Evolutionary conservation across 2,797 vertebrate genomes (phyloP).

Genomic region (Pseudomugil gertrudae): DNA sequence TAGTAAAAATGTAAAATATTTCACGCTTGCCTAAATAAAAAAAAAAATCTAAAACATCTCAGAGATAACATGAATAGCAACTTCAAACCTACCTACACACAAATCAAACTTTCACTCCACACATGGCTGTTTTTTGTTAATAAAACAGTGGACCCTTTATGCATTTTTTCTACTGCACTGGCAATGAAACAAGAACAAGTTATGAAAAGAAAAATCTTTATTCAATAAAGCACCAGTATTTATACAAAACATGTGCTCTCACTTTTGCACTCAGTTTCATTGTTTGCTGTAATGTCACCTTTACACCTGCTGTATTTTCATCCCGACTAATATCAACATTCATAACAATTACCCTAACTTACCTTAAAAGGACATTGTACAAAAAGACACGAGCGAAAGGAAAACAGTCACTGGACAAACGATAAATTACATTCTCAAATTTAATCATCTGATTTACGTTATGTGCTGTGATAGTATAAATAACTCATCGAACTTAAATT

Average conservation of each 20-base stretch:
- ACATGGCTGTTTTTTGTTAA: too few relatives aligned
- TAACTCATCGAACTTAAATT: constrained; percentile 84
- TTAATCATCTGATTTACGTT: constrained; percentile 74
- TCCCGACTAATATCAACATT: constrained; percentile 45
- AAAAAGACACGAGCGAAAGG: constrained; percentile 61
- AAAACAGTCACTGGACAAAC: constrained; percentile 66
- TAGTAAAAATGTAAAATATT: too few relatives aligned
- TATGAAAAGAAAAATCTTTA: constrained; percentile 76
- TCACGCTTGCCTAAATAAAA: too few relatives aligned
- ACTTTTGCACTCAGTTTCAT: constrained; percentile 36
- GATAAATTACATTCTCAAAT: constrained; percentile 84
- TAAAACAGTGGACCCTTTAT: too few relatives aligned
- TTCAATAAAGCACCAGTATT: constrained; percentile 71
- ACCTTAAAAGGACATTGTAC: constrained; percentile 45
- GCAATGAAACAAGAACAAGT: constrained; percentile 18
- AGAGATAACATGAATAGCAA: too few relatives aligned
- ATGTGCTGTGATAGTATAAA: constrained; percentile 86
- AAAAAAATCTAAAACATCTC: too few relatives aligned
- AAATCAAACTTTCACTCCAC: too few relatives aligned
- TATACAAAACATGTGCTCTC: constrained; percentile 65
- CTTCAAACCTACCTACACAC: too few relatives aligned
- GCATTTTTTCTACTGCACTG: fast-evolving
- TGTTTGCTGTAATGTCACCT: constrained; percentile 9
- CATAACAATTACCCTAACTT: constrained; percentile 15
- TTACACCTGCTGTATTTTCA: constrained; percentile 21